Base-by-base conservation (phyloP, 1,140 invertebrate genomes). In the Macrosteles quadrilineatus region DNA sequence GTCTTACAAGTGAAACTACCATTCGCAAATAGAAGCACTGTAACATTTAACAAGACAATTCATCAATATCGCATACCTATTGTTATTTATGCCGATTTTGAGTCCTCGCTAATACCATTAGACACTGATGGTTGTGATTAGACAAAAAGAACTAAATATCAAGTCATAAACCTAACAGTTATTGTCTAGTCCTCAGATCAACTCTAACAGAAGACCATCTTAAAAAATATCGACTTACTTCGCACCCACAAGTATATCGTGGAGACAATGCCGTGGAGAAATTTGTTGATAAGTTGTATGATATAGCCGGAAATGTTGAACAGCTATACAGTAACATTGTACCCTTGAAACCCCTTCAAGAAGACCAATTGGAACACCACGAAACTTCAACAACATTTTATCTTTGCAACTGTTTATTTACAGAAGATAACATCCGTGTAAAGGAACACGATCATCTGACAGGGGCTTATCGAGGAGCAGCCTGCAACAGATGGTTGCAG, bases 1-100 rank as follows among this genome's bases (percentile, higher is more conserved):
- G n/a, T n/a, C n/a, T n/a, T n/a, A n/a, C n/a, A n/a, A n/a, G n/a
- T n/a, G n/a, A n/a, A n/a, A n/a, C n/a, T n/a, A n/a, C n/a, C n/a
- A n/a, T n/a, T n/a, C n/a, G n/a, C n/a, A n/a, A n/a, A n/a, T n/a
- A n/a, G n/a, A n/a, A n/a, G n/a, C n/a, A n/a, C n/a, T n/a, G n/a
- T 69, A 31, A 40, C 36, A 40, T 69, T 69, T 62, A 69, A 69
- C 14, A 69, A 69, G 32, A 40, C 29, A 59, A 50, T 55, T 9
- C 27, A 59, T 43, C 19, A 31, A 14, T 59, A 21, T 59, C 23
- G 17, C 1, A n/a, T 59, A 1, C 67, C 67, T 17, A 69, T 69
- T 2, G 67, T 69, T 55, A 17, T 59, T 0, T 69, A 69, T 62
- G 67, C 53, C 0, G 67, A 69, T 29, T 69, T 69, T 62, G 67